Evolutionary conservation across 2,113 vertebrate species (phyloP).

Genomic region (Chunga burmeisteri): DNA sequence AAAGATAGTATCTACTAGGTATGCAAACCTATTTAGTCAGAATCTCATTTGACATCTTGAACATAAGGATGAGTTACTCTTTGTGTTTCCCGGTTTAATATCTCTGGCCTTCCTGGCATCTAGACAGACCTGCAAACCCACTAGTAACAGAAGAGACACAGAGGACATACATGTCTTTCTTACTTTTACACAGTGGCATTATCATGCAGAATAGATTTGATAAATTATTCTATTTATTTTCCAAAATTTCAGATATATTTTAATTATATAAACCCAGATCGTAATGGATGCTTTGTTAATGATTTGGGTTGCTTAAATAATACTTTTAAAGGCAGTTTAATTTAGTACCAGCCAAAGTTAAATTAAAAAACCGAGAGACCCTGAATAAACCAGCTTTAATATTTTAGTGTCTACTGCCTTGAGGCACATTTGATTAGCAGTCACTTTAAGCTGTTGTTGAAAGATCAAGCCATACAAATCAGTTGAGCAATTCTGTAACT

Average conservation of each 20-base stretch:
- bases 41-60: background rate
- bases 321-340: background rate
- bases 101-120: background rate
- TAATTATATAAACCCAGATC: background rate
- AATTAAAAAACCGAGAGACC: background rate
- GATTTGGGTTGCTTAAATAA: background rate
- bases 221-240: background rate
- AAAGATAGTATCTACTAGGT: background rate
- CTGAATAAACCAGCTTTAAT: conserved; percentile 20
- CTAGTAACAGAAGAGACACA: background rate
- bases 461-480: conserved; percentile 10
- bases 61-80: background rate
- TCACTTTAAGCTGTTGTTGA: background rate
- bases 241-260: background rate
- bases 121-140: background rate
- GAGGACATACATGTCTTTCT: background rate
- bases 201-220: background rate
- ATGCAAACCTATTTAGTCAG: background rate
- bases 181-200: background rate
- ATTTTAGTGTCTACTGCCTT: conserved; percentile 15
- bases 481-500: background rate
- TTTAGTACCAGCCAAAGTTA: background rate
- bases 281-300: background rate
- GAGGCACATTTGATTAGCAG: conserved; percentile 37
- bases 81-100: background rate